These are phyloP conservation scores for Cerastoderma edule DNA, from an alignment of 2,888 invertebrate species.

Conservation along the genomic window DNA sequence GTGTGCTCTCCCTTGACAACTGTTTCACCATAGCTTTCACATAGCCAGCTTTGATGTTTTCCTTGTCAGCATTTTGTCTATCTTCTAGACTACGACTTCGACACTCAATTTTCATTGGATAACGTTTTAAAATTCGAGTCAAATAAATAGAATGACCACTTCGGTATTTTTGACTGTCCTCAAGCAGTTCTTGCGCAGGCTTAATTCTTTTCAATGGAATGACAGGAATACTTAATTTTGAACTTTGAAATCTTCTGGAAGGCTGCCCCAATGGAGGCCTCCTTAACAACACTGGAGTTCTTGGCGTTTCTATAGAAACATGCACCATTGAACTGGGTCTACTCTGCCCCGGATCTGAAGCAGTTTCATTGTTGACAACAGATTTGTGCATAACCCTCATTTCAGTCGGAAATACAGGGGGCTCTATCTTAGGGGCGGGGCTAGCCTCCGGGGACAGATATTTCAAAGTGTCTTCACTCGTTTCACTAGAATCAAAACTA, in stretches of 20 bases:
- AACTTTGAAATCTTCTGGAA: slow-evolving; percentile 48
- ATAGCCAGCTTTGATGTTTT: slow-evolving; percentile 74
- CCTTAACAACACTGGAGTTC: slow-evolving; percentile 47
- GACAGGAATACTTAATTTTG: slow-evolving; percentile 59
- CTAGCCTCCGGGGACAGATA: slow-evolving; percentile 60
- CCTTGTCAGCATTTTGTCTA: slow-evolving; percentile 56
- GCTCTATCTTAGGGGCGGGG: slow-evolving; percentile 53
- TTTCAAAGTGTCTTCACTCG: slow-evolving; percentile 62
- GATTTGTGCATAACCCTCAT: slow-evolving; percentile 41
- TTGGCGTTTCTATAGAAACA: slow-evolving; percentile 48
- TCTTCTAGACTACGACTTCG: slow-evolving; percentile 64
- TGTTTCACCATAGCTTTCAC: slow-evolving; percentile 75
- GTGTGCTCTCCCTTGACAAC: slow-evolving; percentile 77
- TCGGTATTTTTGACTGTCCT: slow-evolving; percentile 78
- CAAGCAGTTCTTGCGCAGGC: slow-evolving; percentile 80
- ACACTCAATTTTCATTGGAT: slow-evolving; percentile 70
- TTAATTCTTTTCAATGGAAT: slow-evolving; percentile 75
- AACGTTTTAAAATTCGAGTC: slow-evolving; percentile 75
- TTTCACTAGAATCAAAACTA: slow-evolving; percentile 62
- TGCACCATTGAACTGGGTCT: slow-evolving; percentile 53
- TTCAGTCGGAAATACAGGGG: slow-evolving; percentile 51
- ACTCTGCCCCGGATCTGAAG: slow-evolving; percentile 58
- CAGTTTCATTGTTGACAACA: slow-evolving; percentile 40
- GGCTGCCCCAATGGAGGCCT: slow-evolving; percentile 52
- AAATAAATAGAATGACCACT: slow-evolving; percentile 76